Percentiles rank a stretch among this genome's conserved stretches.
Conservation (phyloP, 1,140 invertebrate species). For the Potamilus streckersoni region DNA sequence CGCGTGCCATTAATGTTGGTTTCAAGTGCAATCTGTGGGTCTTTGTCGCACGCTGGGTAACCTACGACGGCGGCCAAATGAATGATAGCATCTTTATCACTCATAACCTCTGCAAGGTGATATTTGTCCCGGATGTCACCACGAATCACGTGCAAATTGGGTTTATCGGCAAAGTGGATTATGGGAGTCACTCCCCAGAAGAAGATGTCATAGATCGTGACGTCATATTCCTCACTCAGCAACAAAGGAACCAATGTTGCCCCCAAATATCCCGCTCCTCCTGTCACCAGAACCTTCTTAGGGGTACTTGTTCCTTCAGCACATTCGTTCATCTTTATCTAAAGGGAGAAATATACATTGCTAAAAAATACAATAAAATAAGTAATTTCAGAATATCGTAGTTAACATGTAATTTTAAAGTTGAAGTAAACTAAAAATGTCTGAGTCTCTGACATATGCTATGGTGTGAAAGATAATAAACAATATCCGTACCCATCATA, state of each 20-base stretch:
- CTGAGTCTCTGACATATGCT: too few species aligned
- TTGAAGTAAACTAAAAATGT: too few species aligned
- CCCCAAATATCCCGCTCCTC: conserved; percentile 57
- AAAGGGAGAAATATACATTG: too few species aligned
- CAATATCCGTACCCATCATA: too few species aligned
- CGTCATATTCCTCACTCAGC: conserved; percentile 48
- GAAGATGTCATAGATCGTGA: conserved; percentile 52
- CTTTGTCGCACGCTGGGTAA: conserved; percentile 58
- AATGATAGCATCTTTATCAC: conserved; percentile 43
- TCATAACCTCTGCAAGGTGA: conserved; percentile 36
- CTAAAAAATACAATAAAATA: too few species aligned
- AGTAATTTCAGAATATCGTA: too few species aligned
- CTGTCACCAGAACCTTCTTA: conserved; percentile 47
- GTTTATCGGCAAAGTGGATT: conserved; percentile 38
- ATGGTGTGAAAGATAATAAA: too few species aligned
- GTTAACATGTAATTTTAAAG: too few species aligned
- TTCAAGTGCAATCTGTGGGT: conserved; percentile 39
- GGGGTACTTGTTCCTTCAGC: not conserved
- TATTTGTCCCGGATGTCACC: conserved; percentile 48
- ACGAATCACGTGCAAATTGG: conserved; percentile 41
- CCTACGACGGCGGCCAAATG: conserved; percentile 59
- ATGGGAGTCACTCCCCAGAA: conserved; percentile 51
- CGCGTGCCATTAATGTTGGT: conserved; percentile 50
- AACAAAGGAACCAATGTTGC: conserved; percentile 52
- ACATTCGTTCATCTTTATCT: too few species aligned